Evolutionary conservation across 2,113 vertebrate species (phyloP), one percentile per base, ranked within the genome.

Genomic region (Ranitomeya variabilis): DNA sequence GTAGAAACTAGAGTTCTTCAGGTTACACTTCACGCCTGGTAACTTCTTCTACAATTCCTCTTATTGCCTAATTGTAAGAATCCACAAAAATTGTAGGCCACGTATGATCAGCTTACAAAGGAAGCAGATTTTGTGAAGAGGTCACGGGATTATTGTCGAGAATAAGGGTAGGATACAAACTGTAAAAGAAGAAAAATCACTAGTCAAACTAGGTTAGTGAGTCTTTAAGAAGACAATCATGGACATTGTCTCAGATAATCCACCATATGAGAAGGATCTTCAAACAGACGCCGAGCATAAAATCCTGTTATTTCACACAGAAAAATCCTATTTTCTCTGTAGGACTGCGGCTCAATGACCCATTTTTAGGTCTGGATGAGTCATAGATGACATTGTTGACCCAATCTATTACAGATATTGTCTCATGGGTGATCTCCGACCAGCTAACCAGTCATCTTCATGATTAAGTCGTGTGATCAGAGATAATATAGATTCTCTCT

Each of bases 301-400:
- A 76, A 76, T 76, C 73, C 73, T 76, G 6, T 76, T 76, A 76
- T 51, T 51, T 45, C 18, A 74, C n/a, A 69, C 26, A 71, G 4
- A 71, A 71, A 62, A 80, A 80, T 80, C 55, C 31, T 57, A 26
- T 16, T 16, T 23, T 31, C 2, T 13, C 77, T 80, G 21, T 13
- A 80, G 13, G 8, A 57, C 45, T 23, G 7, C 2, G 52, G 52
- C 54, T 57, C 77, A n/a, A 1, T 80, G 77, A 80, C 55, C 55
- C 55, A 80, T 23, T 80, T 57, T 57, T 60, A 80, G 23, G 54
- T 11, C n/a, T 14, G 13, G 52, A 80, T 80, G 77, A 80, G 77
- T 80, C 77, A 80, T 16, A 59, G 77, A 80, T 7, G n/a, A 80
- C 78, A 59, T 31, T 2, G 18, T 14, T 59, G 78, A 60, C 54